Evolutionary conservation across 2,888 invertebrate species (phyloP).

Genomic region (Seladonia tumulorum): DNA sequence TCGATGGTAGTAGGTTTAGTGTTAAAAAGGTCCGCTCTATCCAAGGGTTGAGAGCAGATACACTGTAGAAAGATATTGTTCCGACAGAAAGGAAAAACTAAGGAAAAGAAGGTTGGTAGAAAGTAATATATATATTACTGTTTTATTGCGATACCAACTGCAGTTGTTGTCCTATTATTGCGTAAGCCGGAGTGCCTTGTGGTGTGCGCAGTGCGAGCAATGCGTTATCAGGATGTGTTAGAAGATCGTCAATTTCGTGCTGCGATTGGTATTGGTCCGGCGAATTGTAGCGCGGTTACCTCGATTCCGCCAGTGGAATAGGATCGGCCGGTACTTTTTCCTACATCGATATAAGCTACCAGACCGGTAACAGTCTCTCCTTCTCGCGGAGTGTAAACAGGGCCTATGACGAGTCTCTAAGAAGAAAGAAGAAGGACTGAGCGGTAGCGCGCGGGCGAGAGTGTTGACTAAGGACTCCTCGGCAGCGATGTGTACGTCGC

Average conservation of each 20-base stretch:
- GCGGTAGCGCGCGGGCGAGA: conserved; percentile 44
- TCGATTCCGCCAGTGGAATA: conserved; percentile 60
- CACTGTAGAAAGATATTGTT: neutral
- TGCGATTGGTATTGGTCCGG: conserved; percentile 43
- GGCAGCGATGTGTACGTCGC: conserved; percentile 51
- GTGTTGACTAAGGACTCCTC: conserved; percentile 44
- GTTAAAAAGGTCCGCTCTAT: no score
- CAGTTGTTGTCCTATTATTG: conserved; percentile 19
- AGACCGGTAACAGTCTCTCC: conserved; percentile 62
- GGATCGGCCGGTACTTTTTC: conserved; percentile 64
- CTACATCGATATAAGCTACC: conserved; percentile 62
- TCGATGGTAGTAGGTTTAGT: neutral
- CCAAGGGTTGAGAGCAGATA: no score
- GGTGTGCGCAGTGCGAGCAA: conserved; percentile 26
- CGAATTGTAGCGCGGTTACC: conserved; percentile 57
- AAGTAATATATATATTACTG: neutral
- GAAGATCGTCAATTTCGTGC: conserved; percentile 41
- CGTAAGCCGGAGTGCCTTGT: neutral
- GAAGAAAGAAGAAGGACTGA: conserved; percentile 35
- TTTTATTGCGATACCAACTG: neutral
- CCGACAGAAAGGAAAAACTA: neutral
- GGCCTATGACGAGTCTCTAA: conserved; percentile 54
- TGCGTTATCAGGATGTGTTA: conserved; percentile 49
- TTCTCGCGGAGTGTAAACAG: conserved; percentile 59
- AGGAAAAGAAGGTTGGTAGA: neutral